Base-by-base conservation (phyloP, 2,888 invertebrate species). In the Dynastes grantii region DNA sequence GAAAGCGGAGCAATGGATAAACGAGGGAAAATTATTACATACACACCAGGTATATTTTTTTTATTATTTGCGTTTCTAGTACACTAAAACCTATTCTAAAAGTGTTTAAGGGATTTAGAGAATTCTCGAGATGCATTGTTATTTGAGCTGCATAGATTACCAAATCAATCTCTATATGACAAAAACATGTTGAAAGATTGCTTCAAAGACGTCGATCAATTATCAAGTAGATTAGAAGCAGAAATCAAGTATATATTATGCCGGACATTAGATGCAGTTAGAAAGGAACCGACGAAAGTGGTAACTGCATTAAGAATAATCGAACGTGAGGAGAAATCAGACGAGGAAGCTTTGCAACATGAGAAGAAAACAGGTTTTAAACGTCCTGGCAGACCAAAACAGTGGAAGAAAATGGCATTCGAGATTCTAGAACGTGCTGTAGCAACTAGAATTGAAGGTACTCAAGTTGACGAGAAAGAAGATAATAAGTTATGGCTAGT, bases 401-500 rank as follows among this genome's bases (percentile, higher is more conserved):
- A 91, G 76, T 98, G 98, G 98, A 93, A 95, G 76, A 91, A 94
- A 11, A 96, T 95, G 91, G 95, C 95, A 0, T 94, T 98, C 87
- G 92, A 94, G 83, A 95, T 97, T 0, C 87, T 97, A 13, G 94
- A 95, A 86, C 92, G 94, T 85, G 93, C 95, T 0, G 96, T 96
- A 0, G 93, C 93, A 0, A 94, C 95, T 79, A 92, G 97, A 78
- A 95, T 99, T 76, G 98, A 98, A 89, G 98, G 98, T 0, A 98
- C 97, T 5, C 96, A 98, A 83, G 93, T 98, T 3, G 98, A 98
- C 85, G 98, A 98, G 85, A 90, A 98, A 32, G 92, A 92, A 27
- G 95, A 95, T 84, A 96, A 98, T 88, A 98, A 98, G 89, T 93
- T 97, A 90, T 99, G 99, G 99, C 91, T 99, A 13, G 98, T 98